Percentiles rank a stretch among this genome's conserved stretches.
Evolutionary conservation across 2,888 invertebrate genomes (phyloP).

Genomic region (Drosophila imparisetae): DNA sequence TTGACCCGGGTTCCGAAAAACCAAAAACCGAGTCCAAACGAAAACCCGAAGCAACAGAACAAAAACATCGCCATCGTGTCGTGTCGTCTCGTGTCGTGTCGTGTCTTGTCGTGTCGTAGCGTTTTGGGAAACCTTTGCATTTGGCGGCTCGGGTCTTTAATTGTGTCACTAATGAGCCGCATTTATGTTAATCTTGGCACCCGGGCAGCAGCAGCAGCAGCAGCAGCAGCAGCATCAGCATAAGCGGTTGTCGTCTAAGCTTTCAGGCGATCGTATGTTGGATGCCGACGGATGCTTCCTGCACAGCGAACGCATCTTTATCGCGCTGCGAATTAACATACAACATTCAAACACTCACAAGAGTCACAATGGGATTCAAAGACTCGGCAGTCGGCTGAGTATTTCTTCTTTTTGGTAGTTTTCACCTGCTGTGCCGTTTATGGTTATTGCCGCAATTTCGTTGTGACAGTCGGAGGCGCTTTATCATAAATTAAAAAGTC

Average conservation of each 20-base stretch:
- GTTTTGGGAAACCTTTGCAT: conserved; percentile 25
- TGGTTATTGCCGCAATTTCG: conserved; percentile 81
- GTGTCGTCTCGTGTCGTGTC: conserved; percentile 2
- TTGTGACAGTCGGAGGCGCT: conserved; percentile 81
- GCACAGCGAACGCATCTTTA: conserved; percentile 50
- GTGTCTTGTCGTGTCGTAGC: conserved; percentile 16
- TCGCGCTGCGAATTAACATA: conserved; percentile 65
- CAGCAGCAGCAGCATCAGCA: not conserved
- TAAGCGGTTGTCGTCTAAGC: conserved; percentile 52
- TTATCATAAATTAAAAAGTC: conserved; percentile 81
- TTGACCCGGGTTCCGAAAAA: conserved; percentile 43
- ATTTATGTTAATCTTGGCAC: conserved; percentile 80
- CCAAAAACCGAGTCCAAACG: conserved; percentile 10
- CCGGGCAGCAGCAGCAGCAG: conserved; percentile 49
- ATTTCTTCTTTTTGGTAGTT: conserved; percentile 66
- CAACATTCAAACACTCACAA: conserved; percentile 49
- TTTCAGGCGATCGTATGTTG: conserved; percentile 52
- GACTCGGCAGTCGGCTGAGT: conserved; percentile 30
- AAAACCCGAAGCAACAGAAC: conserved; percentile 14
- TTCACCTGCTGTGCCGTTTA: conserved; percentile 80
- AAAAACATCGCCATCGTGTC: conserved; percentile 12
- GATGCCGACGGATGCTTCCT: conserved; percentile 27
- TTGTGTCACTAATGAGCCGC: conserved; percentile 81
- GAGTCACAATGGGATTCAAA: conserved; percentile 19
- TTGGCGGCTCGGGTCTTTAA: conserved; percentile 65